Percentiles rank a stretch among this genome's conserved stretches.
phyloP scores from a whole-genome alignment of 2,113 vertebrate species.

The Python bivittatus region DNA sequence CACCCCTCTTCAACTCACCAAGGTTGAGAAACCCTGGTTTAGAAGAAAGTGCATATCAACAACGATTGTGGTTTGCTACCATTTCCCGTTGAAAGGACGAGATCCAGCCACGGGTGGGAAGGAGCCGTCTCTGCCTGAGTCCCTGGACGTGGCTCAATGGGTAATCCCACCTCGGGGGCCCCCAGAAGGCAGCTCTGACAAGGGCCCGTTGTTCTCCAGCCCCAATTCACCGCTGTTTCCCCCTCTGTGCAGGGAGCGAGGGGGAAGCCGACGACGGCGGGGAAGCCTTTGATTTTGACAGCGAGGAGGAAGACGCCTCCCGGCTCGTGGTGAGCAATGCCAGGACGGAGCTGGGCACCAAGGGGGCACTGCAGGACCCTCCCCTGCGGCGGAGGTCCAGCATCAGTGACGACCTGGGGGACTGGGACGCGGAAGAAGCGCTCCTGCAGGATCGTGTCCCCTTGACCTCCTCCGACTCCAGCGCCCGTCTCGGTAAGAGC shows the following conservation, averaged over 20 bases:
- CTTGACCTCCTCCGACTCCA: not conserved
- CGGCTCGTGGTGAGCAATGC: conserved; percentile 27
- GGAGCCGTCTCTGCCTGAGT: too few species aligned
- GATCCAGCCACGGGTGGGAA: too few species aligned
- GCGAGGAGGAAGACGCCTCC: conserved; percentile 41
- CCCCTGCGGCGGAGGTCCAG: conserved; percentile 19
- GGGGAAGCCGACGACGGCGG: conserved; percentile 26
- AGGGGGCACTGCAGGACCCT: not conserved
- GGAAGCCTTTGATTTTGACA: conserved; percentile 59
- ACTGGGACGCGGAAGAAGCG: not conserved
- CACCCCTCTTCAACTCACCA: too few species aligned
- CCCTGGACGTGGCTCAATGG: too few species aligned
- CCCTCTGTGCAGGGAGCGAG: conserved; percentile 5
- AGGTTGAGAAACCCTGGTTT: too few species aligned
- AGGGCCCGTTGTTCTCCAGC: not conserved
- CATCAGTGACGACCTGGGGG: accelerated
- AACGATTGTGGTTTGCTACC: too few species aligned
- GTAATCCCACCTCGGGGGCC: too few species aligned
- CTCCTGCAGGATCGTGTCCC: not conserved
- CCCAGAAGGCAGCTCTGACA: too few species aligned
- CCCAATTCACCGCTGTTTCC: accelerated
- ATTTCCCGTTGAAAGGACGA: too few species aligned
- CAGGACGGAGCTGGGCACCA: accelerated
- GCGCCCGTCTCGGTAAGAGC: conserved; percentile 15
- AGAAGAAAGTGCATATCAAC: too few species aligned